Evolutionary conservation across 2,888 invertebrate genomes (phyloP), one percentile per base, ranked within the genome.

Genomic region (Pherbina coryleti): DNA sequence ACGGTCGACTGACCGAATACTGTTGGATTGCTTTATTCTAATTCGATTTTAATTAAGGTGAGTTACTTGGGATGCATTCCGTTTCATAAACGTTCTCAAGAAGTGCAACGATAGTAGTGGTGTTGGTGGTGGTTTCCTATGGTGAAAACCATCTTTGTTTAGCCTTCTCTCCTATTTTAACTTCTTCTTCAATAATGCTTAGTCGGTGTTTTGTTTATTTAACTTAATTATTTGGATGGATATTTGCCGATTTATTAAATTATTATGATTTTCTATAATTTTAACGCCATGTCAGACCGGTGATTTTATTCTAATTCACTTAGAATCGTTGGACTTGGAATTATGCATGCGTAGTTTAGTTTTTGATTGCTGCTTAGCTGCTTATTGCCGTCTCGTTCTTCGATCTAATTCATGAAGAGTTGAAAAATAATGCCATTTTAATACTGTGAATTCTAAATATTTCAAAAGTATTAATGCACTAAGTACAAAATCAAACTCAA

Each of bases 1-100:
- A 25, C 22, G 31, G 22, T 31, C 55, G 17, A 37, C 37, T 75
- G n/a, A 69, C 37, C 34, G 55, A 77, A 77, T 85, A 85, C 85
- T 85, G 84, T 79, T 78, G 7, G 55, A 69, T 69, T 77, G 69
- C 73, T 55, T 74, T 55, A 57, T 77, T 77, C 72, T 57, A 66
- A 77, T 76, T 69, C 3, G 64, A 71, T 19, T 64, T 49, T 7
- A 31, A 25, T 17, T 28, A n/a, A 57, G 75, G 34, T 75, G 67
- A 55, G 55, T 75, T 75, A n/a, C 8, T 22, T 14, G 9, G 28
- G 49, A 62, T 49, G 44, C 64, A 53, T 64, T 75, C 19, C 66
- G 64, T 66, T 75, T 66, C 62, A 62, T 4, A 22, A 44, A 14
- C n/a, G 49, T 74, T 74, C 73, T 31, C 74, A 75, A 28, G 60